Base-by-base conservation (phyloP, 2,888 invertebrate species). In the Limnephilus auricula region DNA sequence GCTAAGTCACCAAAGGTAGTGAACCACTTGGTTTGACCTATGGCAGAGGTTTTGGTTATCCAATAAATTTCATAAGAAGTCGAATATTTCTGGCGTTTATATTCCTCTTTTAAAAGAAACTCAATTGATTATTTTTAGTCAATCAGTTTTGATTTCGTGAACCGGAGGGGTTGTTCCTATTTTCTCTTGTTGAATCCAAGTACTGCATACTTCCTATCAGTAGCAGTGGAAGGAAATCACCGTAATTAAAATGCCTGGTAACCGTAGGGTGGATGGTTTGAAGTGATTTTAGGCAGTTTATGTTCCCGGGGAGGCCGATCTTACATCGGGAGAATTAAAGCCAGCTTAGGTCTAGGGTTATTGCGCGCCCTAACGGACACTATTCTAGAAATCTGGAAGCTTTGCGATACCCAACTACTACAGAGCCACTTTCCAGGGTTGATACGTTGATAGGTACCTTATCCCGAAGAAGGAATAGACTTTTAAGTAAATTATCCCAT, bases 281-380 rank as follows among this genome's bases (percentile, higher is more conserved):
- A 79, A 79, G 89, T 89, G 89, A 79, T 89, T 87, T 65, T 87
- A 31, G 89, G 50, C 82, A 82, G 89, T 89, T 89, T 89, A 89
- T 82, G 82, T 45, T 34, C 89, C 34, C 12, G 40, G 82, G 15
- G n/a, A 82, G n/a, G 25, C n/a, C 45, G 30, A 45, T 40, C 50
- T 80, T n/a, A 40, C 31, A 31, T 25, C 45, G 82, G 82, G 50
- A 31, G 82, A 89, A 82, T 89, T 89, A 89, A 89, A 89, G 32
- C 45, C 18, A 82, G 89, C 89, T 89, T 82, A 82, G 25, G 80
- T 82, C 50, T 80, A 82, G 82, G 89, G 89, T 89, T 89, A 89
- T 89, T 83, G 89, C 89, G 37, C 30, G 5, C 89, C 89, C 78
- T 79, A 82, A 79, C 79, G 32, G 37, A 89, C 79, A 40, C 78